Base-by-base conservation (phyloP, 2,888 invertebrate species). In the Calameuta pallipes region DNA sequence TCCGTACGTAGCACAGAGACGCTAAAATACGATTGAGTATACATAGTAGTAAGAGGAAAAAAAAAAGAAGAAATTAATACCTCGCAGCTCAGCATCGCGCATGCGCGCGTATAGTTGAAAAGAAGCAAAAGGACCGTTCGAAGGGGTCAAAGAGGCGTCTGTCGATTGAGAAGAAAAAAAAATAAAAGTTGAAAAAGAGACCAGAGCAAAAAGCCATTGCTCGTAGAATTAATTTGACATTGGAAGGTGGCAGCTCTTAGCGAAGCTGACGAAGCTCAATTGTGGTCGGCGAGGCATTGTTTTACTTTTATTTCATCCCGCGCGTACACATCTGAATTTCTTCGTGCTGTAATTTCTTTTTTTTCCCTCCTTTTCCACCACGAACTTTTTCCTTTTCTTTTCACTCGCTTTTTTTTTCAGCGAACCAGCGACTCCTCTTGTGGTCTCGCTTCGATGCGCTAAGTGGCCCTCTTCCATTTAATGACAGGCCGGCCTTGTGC, bases 391-490 rank as follows among this genome's bases (percentile, higher is more conserved):
- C 1, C 31, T 74, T 74, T 74, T 33, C n/a, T 33, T 36, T 74
- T 33, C 36, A 56, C 56, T 76, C 68, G 1, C 36, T 74, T 30
- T 23, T 56, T 56, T 56, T 56, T 56, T 56, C 56, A 71, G 71
- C 71, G 71, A 71, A 71, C 71, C 33, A 71, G 4, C 69, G 69
- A 75, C 56, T 56, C 56, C 56, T 56, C 56, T 56, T 23, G 23
- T 15, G 75, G 78, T 75, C 75, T 41, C 78, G 78, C 75, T 78
- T 13, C 78, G 78, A 78, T 78, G 78, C 80, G 80, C 83, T 86
- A 86, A 87, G 85, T 87, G 87, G 87, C 85, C 84, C 85, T 83
- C 83, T 82, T 80, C 79, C 82, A 82, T 79, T 76, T 87, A 87
- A 87, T 87, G 84, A 87, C 85, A 86, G 85, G 85, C 84, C 83